Percentiles rank a stretch among this genome's conserved stretches.
These are phyloP conservation scores for Pachyramphus minor DNA, from an alignment of 2,113 vertebrate genomes.

Conservation along the genomic window DNA sequence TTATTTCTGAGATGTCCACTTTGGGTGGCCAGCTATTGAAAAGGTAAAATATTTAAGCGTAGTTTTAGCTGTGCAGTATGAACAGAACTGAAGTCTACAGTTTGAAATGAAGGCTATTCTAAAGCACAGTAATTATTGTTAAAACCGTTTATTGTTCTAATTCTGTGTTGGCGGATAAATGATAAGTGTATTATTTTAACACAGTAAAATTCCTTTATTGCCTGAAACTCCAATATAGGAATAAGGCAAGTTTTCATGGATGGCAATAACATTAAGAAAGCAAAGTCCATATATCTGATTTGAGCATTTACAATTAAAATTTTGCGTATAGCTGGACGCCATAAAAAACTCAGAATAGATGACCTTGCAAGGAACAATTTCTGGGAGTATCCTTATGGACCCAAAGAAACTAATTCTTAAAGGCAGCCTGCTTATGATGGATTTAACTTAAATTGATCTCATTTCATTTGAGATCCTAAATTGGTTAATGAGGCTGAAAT, in stretches of 20 bases:
- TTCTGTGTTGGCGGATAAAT: neutral
- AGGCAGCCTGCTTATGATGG: neutral
- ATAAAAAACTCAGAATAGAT: neutral
- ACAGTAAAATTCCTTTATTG: neutral
- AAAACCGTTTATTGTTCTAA: neutral
- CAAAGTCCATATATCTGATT: neutral
- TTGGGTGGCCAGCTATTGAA: neutral
- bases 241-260: neutral
- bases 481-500: conserved; percentile 48
- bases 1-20: neutral
- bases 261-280: neutral
- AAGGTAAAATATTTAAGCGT: neutral
- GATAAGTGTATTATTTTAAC: neutral
- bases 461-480: conserved; percentile 25
- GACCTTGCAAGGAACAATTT: neutral
- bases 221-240: neutral
- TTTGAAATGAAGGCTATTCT: neutral
- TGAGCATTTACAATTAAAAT: neutral
- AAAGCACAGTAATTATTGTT: neutral
- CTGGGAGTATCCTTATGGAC: neutral
- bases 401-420: neutral
- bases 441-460: conserved; percentile 32
- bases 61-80: neutral
- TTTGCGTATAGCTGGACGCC: neutral
- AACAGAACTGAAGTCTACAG: neutral